Evolutionary conservation across 1,140 invertebrate species (phyloP), one percentile per base, ranked within the genome.

Genomic region (Panulirus ornatus): DNA sequence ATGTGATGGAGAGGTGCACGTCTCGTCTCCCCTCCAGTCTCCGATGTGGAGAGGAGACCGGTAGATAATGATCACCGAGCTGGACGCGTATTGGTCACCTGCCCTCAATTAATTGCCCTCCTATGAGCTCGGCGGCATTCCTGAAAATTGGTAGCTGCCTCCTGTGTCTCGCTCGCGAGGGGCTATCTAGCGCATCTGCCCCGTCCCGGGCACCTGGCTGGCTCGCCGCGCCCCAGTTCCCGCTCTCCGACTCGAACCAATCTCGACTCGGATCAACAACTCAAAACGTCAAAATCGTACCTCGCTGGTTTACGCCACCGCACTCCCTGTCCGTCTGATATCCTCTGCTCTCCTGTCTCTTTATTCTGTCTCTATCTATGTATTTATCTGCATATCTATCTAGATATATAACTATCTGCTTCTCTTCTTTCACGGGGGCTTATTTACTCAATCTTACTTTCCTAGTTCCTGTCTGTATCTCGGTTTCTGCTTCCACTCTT

Each of bases 41-140:
- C n/a, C 58, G n/a, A 2, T 66, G 58, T 66, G 58, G 5, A 27
- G 58, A 6, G 22, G n/a, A 6, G 22, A 11, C 19, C 6, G 22
- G 36, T 19, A 84, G 83, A 73, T 73, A 71, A 42, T n/a, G n/a
- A 84, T 84, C 83, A 47, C 42, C 16, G 27, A 8, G 58, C 27
- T 16, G 44, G 54, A 30, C 44, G 9, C 27, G 66, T 73, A 84
- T 73, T 84, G 83, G 83, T 84, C 63, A 51, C 66, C 34, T 34
- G n/a, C 40, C 83, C 34, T 36, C 83, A 84, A 73, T 73, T 84
- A 84, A 73, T 84, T 84, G 22, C 14, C 9, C 51, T 84, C 19
- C 83, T 73, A 73, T 84, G 83, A 84, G 66, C 44, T 44, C 66
- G 19, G 2, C 70, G 63, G 66, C 42, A 84, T 84, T 84, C 83